Percentiles rank a stretch among this genome's conserved stretches.
Evolutionary conservation across 1,140 invertebrate genomes (phyloP).

Genomic region (Chlorops oryzae): DNA sequence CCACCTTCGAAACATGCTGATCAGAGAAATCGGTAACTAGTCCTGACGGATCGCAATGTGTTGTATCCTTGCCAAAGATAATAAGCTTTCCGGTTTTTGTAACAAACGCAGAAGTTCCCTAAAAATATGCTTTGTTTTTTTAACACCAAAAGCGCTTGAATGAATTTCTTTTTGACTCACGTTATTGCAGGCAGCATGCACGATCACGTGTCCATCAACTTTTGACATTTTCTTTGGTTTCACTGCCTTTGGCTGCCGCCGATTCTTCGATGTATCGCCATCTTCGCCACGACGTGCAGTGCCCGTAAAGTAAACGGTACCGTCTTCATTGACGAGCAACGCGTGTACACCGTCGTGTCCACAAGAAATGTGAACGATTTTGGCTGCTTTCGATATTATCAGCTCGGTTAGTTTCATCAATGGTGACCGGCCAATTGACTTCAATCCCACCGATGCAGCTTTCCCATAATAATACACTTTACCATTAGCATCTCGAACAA

Average conservation of each 20-base stretch:
- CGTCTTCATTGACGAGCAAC: slow-evolving; percentile 82
- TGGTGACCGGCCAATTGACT: slow-evolving; percentile 49
- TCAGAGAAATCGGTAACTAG: slow-evolving; percentile 69
- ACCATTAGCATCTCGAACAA: slow-evolving; percentile 67
- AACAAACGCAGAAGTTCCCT: slow-evolving; percentile 87
- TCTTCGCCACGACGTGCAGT: slow-evolving; percentile 90
- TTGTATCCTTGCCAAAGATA: slow-evolving; percentile 93
- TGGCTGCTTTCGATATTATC: slow-evolving; percentile 65
- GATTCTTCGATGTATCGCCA: slow-evolving; percentile 77
- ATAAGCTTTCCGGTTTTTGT: slow-evolving; percentile 81
- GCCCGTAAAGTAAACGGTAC: slow-evolving; percentile 80
- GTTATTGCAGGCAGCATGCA: slow-evolving; percentile 85
- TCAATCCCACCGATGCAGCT: slow-evolving; percentile 53
- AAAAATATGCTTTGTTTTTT: no score
- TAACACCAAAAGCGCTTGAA: no score
- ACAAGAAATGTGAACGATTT: slow-evolving; percentile 71
- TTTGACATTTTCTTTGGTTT: slow-evolving; percentile 91
- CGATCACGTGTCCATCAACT: slow-evolving; percentile 77
- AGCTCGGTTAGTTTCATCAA: slow-evolving; percentile 71
- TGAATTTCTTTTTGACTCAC: no score
- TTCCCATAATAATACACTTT: slow-evolving; percentile 77
- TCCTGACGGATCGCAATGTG: slow-evolving; percentile 72
- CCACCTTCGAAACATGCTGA: slow-evolving; percentile 72
- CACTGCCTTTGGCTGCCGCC: slow-evolving; percentile 80
- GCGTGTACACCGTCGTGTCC: slow-evolving; percentile 92